These are phyloP conservation scores for Phaethornis superciliosus DNA, from an alignment of 2,113 vertebrate species.

Conservation along the genomic window DNA sequence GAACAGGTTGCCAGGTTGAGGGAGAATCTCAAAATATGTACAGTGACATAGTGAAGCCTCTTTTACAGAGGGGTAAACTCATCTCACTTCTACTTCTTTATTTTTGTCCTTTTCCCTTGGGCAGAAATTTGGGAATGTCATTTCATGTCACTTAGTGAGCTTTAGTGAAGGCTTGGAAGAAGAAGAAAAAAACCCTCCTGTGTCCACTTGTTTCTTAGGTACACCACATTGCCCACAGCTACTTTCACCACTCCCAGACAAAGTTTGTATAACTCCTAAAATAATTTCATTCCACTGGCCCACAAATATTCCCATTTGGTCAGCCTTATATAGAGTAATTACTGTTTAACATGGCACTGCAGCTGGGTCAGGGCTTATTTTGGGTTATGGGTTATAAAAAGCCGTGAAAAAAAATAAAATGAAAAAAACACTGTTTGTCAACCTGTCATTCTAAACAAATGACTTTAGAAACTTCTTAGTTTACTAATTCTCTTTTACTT, in stretches of 20 bases:
- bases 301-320: conserved; percentile 46
- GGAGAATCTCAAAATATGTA: neutral
- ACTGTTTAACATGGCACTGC: conserved; percentile 61
- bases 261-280: conserved; percentile 57
- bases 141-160: neutral
- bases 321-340: conserved; percentile 58
- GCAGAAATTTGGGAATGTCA: neutral
- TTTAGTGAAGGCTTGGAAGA: neutral
- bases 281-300: conserved; percentile 39
- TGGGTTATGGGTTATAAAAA: conserved; percentile 67
- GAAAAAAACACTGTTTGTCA: conserved; percentile 6
- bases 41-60: neutral
- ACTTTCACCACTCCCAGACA: conserved; percentile 30
- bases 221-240: neutral
- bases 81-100: neutral
- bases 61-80: neutral
- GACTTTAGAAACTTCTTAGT: conserved; percentile 46
- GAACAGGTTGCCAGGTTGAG: neutral
- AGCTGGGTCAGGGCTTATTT: conserved; percentile 63
- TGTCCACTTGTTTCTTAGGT: neutral
- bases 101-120: neutral
- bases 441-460: conserved; percentile 52
- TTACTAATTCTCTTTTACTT: neutral
- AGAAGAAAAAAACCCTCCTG: neutral
- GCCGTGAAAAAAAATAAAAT: neutral